phyloP scores from a whole-genome alignment of 2,113 vertebrate genomes.

The Pampusana beccarii region DNA sequence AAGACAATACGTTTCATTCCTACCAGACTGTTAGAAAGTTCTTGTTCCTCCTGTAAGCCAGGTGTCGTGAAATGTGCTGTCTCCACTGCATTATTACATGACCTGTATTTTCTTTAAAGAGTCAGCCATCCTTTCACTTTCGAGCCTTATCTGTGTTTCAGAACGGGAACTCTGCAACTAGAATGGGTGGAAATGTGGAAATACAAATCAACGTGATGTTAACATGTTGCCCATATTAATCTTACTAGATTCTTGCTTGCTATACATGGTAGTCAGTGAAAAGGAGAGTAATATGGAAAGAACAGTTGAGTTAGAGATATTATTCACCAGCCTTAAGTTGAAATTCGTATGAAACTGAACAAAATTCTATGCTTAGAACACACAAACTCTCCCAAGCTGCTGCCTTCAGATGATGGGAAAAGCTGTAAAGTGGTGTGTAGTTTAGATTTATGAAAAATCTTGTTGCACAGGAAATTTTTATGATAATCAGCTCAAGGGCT shows the following conservation, averaged over 20 bases:
- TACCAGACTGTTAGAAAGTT: neutral
- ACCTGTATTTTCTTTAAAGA: neutral
- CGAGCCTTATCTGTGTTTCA: neutral
- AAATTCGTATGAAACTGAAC: neutral
- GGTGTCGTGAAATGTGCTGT: fast-evolving
- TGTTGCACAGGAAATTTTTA: neutral
- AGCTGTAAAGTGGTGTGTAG: neutral
- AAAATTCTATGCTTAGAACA: neutral
- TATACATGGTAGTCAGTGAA: neutral
- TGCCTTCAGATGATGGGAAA: neutral
- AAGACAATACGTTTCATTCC: neutral
- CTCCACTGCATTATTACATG: neutral
- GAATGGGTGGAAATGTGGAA: neutral
- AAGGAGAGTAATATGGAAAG: neutral
- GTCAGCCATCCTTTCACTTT: neutral
- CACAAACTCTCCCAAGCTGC: neutral
- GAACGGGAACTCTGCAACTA: neutral
- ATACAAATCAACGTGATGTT: neutral
- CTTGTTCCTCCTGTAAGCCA: neutral
- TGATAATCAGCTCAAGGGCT: neutral
- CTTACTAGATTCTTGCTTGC: neutral
- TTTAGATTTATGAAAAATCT: neutral
- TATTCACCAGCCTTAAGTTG: neutral
- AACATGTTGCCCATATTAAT: neutral
- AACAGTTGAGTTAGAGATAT: neutral